Conservation (phyloP, 1,140 invertebrate species). For the Coenobita brevimanus region DNA sequence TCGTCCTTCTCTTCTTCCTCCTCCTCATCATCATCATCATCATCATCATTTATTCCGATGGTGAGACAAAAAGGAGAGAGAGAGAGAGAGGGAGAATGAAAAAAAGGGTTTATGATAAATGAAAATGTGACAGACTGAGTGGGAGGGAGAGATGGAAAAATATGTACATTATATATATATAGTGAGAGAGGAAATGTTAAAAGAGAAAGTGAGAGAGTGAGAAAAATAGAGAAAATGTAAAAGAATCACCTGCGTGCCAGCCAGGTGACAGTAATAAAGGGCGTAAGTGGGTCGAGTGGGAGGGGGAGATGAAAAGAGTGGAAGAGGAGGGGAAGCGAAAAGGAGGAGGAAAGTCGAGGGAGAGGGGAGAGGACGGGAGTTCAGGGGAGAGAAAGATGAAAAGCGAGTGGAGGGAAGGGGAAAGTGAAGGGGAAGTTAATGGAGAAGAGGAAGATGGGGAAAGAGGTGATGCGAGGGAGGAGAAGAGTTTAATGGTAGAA, state of each 20-base stretch:
- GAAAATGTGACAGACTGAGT: background rate
- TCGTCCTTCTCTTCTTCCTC: too few relatives aligned
- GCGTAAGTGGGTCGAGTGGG: background rate
- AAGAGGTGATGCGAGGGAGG: too few relatives aligned
- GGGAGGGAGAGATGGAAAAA: background rate
- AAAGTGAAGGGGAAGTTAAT: too few relatives aligned
- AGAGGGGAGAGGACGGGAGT: too few relatives aligned
- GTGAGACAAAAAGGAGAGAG: background rate
- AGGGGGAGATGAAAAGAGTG: background rate
- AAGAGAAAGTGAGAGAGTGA: background rate
- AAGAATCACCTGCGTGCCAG: background rate
- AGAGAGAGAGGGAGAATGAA: too few relatives aligned
- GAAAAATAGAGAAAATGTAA: background rate
- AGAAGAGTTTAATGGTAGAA: too few relatives aligned
- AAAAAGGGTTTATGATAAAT: background rate
- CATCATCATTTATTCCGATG: background rate
- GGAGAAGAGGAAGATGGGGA: too few relatives aligned
- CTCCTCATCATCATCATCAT: too few relatives aligned
- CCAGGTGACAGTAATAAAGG: background rate
- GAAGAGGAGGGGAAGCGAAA: background rate
- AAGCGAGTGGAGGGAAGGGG: too few relatives aligned
- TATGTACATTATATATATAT: too few relatives aligned
- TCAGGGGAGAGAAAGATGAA: too few relatives aligned
- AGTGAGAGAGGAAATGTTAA: background rate
- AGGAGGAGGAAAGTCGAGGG: too few relatives aligned